Percentiles rank a stretch among this genome's conserved stretches.
phyloP scores from a whole-genome alignment of 2,888 invertebrate genomes.

The Nematopogon swammerdamellus region DNA sequence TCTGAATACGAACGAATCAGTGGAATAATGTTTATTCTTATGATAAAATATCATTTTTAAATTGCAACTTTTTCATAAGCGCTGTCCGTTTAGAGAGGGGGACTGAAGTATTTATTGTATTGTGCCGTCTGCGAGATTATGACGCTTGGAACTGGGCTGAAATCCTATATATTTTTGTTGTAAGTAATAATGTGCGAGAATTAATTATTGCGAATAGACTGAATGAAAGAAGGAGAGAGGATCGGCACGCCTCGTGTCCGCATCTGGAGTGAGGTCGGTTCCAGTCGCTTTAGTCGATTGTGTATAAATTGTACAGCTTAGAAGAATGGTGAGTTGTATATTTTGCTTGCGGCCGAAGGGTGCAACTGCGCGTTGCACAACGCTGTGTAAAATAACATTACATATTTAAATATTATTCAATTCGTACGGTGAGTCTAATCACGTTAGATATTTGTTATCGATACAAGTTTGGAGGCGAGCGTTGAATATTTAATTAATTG shows the following conservation, averaged over 20 bases:
- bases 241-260: not conserved
- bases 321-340: slow-evolving; percentile 37
- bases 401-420: not conserved
- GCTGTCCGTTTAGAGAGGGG: too few species aligned
- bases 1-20: not conserved
- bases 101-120: too few species aligned
- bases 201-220: not conserved
- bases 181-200: not conserved
- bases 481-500: not conserved
- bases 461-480: not conserved
- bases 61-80: too few species aligned
- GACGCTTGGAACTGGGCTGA: not conserved
- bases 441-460: not conserved
- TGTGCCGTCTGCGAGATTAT: too few species aligned
- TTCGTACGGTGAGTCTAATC: not conserved
- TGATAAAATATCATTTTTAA: not conserved
- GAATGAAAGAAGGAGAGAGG: not conserved
- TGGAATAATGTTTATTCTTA: not conserved
- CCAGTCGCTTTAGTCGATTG: slow-evolving; percentile 16
- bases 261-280: not conserved
- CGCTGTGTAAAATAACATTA: too few species aligned
- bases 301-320: slow-evolving; percentile 52
- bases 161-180: not conserved
- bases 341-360: slow-evolving; percentile 28
- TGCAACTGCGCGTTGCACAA: too few species aligned